phyloP scores from a whole-genome alignment of 1,140 invertebrate species.

The Drosophila asahinai region DNA sequence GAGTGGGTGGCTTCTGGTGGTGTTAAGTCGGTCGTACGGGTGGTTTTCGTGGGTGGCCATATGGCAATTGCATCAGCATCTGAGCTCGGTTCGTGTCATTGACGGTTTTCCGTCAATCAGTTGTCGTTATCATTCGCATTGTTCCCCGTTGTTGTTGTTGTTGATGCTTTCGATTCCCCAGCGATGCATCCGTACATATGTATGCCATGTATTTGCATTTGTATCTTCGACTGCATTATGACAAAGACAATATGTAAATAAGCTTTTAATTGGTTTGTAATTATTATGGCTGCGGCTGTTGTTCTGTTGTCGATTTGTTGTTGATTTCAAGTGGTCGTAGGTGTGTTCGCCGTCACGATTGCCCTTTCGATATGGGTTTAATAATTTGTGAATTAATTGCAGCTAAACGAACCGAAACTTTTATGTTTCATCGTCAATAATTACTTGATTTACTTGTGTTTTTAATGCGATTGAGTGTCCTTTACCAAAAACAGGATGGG shows the following conservation, averaged over 20 bases:
- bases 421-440: constrained; percentile 1
- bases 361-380: constrained; percentile 52
- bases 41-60: constrained; percentile 34
- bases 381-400: constrained; percentile 63
- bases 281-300: constrained; percentile 67
- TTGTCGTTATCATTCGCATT: constrained; percentile 38
- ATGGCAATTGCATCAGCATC: constrained; percentile 14
- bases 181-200: constrained; percentile 16
- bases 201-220: constrained; percentile 4
- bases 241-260: constrained; percentile 69
- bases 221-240: constrained; percentile 37
- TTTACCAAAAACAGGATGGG: not conserved
- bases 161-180: constrained; percentile 18
- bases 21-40: not conserved
- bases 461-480: not conserved
- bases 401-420: constrained; percentile 8
- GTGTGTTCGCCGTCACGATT: constrained; percentile 13
- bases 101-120: constrained; percentile 71
- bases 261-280: constrained; percentile 74
- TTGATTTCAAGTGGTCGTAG: constrained; percentile 28
- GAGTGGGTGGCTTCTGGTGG: constrained; percentile 3
- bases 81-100: constrained; percentile 39
- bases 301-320: constrained; percentile 12
- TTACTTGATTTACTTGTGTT: constrained; percentile 4
- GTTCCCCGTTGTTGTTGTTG: not conserved